phyloP scores from a whole-genome alignment of 2,888 invertebrate species.

The Mongoloraphidia duomilia region DNA sequence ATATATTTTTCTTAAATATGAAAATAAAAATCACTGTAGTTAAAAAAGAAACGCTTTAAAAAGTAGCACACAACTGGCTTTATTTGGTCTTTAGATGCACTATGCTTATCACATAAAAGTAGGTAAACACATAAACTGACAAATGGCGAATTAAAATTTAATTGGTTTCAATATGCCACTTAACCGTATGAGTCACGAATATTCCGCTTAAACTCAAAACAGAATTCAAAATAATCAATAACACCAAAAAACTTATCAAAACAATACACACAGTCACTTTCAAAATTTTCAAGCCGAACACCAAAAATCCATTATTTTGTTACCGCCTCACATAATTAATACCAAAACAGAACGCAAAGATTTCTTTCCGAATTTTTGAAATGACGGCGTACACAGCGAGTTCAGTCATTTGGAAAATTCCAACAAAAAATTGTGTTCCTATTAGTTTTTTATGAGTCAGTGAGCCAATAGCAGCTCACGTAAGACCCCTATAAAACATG shows the following conservation, averaged over 20 bases:
- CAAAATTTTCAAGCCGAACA: conserved; percentile 1
- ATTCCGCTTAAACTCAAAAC: conserved; percentile 18
- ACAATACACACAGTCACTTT: conserved; percentile 13
- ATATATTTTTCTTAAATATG: neutral
- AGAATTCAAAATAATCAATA: conserved; percentile 24
- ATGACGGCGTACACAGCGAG: conserved; percentile 27
- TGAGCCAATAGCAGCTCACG: conserved; percentile 33
- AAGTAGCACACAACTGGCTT: neutral
- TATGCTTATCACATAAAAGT: neutral
- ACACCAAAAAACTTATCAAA: conserved; percentile 20
- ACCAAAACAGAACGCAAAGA: conserved; percentile 14
- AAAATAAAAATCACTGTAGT: no score
- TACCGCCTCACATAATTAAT: conserved; percentile 6
- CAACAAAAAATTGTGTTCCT: conserved; percentile 33
- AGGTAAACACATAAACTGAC: neutral
- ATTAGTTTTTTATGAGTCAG: conserved; percentile 32
- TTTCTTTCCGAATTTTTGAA: conserved; percentile 28
- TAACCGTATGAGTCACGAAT: conserved; percentile 23
- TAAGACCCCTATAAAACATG: conserved; percentile 34
- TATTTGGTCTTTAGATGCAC: neutral
- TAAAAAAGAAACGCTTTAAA: neutral
- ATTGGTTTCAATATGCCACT: conserved; percentile 11
- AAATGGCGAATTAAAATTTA: conserved; percentile 4
- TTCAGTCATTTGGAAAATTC: conserved; percentile 51
- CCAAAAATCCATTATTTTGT: conserved; percentile 1